Evolutionary conservation across 1,140 invertebrate genomes (phyloP), one percentile per base, ranked within the genome.

Genomic region (Halesus radiatus): DNA sequence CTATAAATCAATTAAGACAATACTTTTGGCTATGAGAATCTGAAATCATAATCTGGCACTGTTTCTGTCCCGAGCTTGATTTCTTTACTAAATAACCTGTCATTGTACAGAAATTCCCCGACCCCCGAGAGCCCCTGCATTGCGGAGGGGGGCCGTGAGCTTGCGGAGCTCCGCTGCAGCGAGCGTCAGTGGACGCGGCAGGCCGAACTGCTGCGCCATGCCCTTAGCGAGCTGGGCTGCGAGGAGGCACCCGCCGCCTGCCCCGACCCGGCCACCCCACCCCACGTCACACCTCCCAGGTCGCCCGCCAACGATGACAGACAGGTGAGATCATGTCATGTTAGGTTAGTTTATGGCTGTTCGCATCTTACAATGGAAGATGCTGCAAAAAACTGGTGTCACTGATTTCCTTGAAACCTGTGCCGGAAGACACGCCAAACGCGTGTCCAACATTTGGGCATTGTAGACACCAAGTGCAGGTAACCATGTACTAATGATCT

Each of bases 161-260:
- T 90, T 7, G 58, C 88, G 45, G 88, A 89, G 84, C 85, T 97
- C 60, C 92, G 93, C 76, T 96, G 95, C 85, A 92, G 93, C 80
- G 95, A 97, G 86, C 92, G 95, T 72, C 96, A 95, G 86, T 92
- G 96, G 84, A 91, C 93, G 50, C 93, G 93, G 80, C 93, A 97
- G 86, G 92, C 93, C 5, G 95, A 97, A 83, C 91, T 96, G 81
- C 96, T 98, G 75, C 92, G 94, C 81, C 91, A 92, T 50, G 94
- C 96, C n/a, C 88, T 98, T 50, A 94, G 94, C 79, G 94, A 96
- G 86, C 90, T 97, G 5, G 96, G 96, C 45, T 96, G 95, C 84
- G 95, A 96, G 86, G 94, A 96, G 88, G 92, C 95, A 58, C 96
- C 96, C 29, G 93, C 93, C n/a, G 96, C 94, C 62, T 95, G 95